Evolutionary conservation across 2,113 vertebrate species (phyloP).

Genomic region (Pholis gunnellus): DNA sequence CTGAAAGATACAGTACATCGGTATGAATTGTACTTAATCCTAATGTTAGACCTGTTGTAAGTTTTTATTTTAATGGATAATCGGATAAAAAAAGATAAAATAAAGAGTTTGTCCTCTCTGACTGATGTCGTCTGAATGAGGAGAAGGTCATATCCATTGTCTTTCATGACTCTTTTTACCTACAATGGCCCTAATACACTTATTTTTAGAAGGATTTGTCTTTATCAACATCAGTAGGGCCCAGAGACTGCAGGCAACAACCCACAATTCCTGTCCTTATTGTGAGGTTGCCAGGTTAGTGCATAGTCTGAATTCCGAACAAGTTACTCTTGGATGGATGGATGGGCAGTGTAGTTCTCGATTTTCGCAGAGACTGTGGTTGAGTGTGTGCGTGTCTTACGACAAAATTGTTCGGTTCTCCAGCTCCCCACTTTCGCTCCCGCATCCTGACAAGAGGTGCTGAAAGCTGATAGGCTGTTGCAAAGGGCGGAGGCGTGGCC

Average conservation of each 20-base stretch:
- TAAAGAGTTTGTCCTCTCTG: too few relatives aligned
- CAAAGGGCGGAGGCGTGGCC: constrained; percentile 37
- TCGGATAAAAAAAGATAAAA: background rate
- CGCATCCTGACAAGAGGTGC: constrained; percentile 30
- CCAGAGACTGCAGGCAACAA: background rate
- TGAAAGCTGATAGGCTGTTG: constrained; percentile 45
- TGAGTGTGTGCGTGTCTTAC: constrained; percentile 33
- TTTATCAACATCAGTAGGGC: background rate
- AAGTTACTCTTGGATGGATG: background rate
- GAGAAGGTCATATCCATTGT: too few relatives aligned
- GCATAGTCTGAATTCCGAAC: background rate
- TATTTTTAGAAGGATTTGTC: too few relatives aligned
- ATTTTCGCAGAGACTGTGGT: background rate
- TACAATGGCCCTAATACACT: too few relatives aligned
- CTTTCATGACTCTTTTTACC: too few relatives aligned
- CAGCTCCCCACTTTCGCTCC: constrained; percentile 28
- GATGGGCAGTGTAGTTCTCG: background rate
- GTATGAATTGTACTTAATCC: background rate
- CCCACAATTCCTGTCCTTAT: background rate
- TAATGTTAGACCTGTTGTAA: background rate
- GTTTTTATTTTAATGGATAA: background rate
- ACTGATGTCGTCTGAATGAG: too few relatives aligned
- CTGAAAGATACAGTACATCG: too few relatives aligned
- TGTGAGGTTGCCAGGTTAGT: background rate
- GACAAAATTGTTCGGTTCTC: constrained; percentile 19